phyloP scores from a whole-genome alignment of 64 coral and sea anemone genomes.

The Stichodactyla helianthus region DNA sequence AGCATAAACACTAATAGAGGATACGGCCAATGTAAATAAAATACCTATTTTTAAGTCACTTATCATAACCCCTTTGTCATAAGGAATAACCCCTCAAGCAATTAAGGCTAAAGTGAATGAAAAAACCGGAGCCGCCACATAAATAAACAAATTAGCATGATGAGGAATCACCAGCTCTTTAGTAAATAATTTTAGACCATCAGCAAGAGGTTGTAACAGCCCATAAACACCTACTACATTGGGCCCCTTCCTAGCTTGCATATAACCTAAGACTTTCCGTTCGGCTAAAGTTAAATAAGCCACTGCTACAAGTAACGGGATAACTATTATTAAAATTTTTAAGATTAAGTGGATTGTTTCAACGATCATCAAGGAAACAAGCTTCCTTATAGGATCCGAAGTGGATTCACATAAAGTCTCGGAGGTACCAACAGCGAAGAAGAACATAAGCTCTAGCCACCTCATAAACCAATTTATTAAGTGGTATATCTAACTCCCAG shows the following conservation, averaged over 20 bases:
- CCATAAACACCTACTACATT: constrained; percentile 80
- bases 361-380: constrained; percentile 53
- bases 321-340: constrained; percentile 66
- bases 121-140: constrained; percentile 54
- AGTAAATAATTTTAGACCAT: constrained; percentile 71
- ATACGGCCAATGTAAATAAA: constrained; percentile 41
- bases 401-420: constrained; percentile 76
- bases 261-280: constrained; percentile 65
- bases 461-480: constrained; percentile 32
- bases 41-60: constrained; percentile 48
- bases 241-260: constrained; percentile 58
- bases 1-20: constrained; percentile 26
- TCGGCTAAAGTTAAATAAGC: constrained; percentile 93
- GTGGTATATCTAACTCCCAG: constrained; percentile 52
- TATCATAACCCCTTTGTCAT: constrained; percentile 42
- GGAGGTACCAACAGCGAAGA: constrained; percentile 79
- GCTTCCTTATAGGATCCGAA: constrained; percentile 9
- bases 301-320: constrained; percentile 59
- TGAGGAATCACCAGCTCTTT: constrained; percentile 74
- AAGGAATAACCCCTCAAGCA: constrained; percentile 65
- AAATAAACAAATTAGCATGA: constrained; percentile 62
- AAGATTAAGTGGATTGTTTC: constrained; percentile 78
- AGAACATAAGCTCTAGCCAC: background rate
- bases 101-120: constrained; percentile 64
- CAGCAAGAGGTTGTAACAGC: constrained; percentile 30